phyloP scores from a whole-genome alignment of 2,888 invertebrate genomes.

The Dendrolimus houi region DNA sequence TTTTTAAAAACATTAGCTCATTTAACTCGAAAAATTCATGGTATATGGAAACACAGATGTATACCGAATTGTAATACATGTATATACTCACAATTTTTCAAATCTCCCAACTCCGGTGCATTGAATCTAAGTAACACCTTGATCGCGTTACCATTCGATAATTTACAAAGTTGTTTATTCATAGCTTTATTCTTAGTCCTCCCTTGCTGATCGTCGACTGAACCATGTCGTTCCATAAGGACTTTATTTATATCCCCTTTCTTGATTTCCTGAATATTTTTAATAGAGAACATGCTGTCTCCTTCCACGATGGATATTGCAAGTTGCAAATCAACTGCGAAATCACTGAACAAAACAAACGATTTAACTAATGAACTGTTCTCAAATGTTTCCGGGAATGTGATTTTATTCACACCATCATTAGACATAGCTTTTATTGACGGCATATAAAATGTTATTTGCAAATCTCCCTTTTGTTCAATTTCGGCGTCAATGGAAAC shows the following conservation, averaged over 20 bases:
- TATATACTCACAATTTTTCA: constrained; percentile 35
- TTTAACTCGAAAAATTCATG: too few relatives aligned
- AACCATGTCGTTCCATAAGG: constrained; percentile 38
- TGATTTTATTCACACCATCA: constrained; percentile 51
- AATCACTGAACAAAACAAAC: constrained; percentile 56
- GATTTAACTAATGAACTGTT: constrained; percentile 34
- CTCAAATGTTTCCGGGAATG: constrained; percentile 45
- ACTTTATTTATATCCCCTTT: constrained; percentile 54
- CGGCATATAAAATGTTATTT: constrained; percentile 50
- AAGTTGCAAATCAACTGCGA: constrained; percentile 49
- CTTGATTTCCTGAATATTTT: constrained; percentile 53
- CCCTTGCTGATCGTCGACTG: constrained; percentile 28
- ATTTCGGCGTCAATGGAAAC: constrained; percentile 43
- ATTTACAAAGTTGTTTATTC: constrained; percentile 50
- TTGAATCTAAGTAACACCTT: constrained; percentile 47
- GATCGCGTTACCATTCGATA: constrained; percentile 55
- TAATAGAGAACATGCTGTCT: constrained; percentile 46
- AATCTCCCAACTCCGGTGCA: constrained; percentile 43
- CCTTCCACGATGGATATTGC: constrained; percentile 44
- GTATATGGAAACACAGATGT: too few relatives aligned
- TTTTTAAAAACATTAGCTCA: too few relatives aligned
- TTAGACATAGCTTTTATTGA: constrained; percentile 53
- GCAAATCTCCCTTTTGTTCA: constrained; percentile 36
- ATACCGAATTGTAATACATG: not conserved
- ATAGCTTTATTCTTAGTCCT: constrained; percentile 38